A percentile compares a stretch with the other conserved stretches of the same genome.
These are phyloP conservation scores for Drosophila virilis DNA, from an alignment of 1,140 invertebrate species.

Conservation along the genomic window DNA sequence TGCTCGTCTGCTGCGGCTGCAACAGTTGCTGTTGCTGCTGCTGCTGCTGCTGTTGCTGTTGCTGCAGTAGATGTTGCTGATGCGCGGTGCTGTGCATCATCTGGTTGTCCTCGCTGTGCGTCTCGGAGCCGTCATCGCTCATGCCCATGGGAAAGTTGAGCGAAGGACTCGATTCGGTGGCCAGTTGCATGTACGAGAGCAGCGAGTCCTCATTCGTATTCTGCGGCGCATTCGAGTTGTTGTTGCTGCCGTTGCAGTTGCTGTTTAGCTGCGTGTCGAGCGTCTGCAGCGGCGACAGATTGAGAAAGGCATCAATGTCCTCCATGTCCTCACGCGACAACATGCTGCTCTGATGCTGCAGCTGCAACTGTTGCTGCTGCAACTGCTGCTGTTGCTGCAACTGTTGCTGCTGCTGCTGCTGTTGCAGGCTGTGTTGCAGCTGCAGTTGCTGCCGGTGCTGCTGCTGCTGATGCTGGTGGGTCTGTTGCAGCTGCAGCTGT, in stretches of 20 bases:
- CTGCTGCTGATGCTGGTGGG: conserved; percentile 36
- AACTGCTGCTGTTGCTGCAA: conserved; percentile 40
- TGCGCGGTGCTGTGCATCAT: conserved; percentile 34
- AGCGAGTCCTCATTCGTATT: conserved; percentile 76
- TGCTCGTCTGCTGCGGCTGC: conserved; percentile 52
- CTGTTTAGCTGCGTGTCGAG: conserved; percentile 48
- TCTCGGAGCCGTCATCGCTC: conserved; percentile 73
- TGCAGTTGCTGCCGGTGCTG: conserved; percentile 41
- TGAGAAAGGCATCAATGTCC: conserved; percentile 76
- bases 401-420: conserved; percentile 20
- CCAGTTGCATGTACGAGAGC: conserved; percentile 79
- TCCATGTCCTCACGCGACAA: conserved; percentile 70
- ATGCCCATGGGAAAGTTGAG: conserved; percentile 80
- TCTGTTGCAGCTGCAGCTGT: conserved; percentile 53
- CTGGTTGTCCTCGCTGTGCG: conserved; percentile 70
- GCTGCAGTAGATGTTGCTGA: conserved; percentile 11
- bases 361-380: conserved; percentile 46
- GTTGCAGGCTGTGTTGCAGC: conserved; percentile 27
- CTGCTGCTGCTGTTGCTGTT: conserved; percentile 31
- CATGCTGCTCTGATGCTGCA: conserved; percentile 45
- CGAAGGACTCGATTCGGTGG: conserved; percentile 73
- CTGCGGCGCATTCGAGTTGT: conserved; percentile 55
- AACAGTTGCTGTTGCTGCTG: conserved; percentile 25
- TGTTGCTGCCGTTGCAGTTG: conserved; percentile 40
- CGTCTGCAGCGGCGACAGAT: conserved; percentile 70